Conservation (phyloP, 2,797 vertebrate genomes). For the Enteromius viviparus region DNA sequence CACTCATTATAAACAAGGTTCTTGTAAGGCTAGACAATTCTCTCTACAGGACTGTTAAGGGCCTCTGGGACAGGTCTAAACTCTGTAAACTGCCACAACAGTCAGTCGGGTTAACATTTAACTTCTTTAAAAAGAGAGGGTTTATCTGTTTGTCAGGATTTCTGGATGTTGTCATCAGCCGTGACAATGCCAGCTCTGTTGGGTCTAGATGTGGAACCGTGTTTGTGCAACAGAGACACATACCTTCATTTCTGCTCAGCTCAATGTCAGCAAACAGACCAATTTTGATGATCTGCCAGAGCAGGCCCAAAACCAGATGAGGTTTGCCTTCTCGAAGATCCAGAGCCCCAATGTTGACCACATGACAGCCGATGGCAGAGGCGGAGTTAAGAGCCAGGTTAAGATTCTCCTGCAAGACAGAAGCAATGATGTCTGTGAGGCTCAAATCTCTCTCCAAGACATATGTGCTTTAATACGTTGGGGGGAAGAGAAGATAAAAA, state of each 20-base stretch:
- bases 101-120: slow-evolving; percentile 31
- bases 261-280: slow-evolving; percentile 94
- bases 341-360: slow-evolving; percentile 94
- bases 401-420: slow-evolving; percentile 87
- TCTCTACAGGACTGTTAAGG: background rate
- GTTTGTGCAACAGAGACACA: background rate
- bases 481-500: background rate
- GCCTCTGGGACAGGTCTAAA: background rate
- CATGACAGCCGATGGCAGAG: slow-evolving; percentile 96
- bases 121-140: slow-evolving; percentile 23
- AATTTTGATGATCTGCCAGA: slow-evolving; percentile 98
- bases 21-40: background rate
- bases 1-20: background rate
- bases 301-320: slow-evolving; percentile 92
- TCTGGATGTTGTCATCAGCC: slow-evolving; percentile 22
- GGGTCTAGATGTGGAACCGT: background rate
- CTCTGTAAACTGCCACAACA: background rate
- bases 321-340: slow-evolving; percentile 94
- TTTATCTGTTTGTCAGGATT: slow-evolving; percentile 40
- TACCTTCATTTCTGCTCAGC: slow-evolving; percentile 95
- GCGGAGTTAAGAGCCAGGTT: slow-evolving; percentile 96
- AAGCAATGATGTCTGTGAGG: background rate
- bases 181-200: slow-evolving; percentile 21
- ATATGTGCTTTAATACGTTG: background rate
- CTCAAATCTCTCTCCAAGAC: background rate